Percentiles rank a stretch among this genome's conserved stretches.
Conservation (phyloP, 2,797 vertebrate genomes). For the Siniperca obscura region DNA sequence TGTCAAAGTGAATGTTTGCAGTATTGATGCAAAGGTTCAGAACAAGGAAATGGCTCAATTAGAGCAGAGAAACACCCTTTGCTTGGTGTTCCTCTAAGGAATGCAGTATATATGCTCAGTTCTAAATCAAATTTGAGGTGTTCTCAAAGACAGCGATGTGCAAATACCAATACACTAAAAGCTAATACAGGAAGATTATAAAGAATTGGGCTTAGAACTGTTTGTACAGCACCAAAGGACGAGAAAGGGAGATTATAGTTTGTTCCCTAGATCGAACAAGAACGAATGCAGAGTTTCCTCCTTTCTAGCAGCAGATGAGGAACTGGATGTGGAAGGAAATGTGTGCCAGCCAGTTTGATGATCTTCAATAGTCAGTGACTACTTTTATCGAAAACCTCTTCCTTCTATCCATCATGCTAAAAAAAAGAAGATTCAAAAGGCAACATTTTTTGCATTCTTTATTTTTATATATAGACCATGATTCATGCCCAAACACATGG, state of each 20-base stretch:
- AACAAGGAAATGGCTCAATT: slow-evolving; percentile 41
- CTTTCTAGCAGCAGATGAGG: neutral
- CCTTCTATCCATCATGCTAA: neutral
- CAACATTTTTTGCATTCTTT: neutral
- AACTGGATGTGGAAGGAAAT: neutral
- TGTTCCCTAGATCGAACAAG: neutral
- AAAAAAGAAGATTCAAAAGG: neutral
- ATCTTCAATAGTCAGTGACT: neutral
- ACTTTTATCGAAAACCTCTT: slow-evolving; percentile 2
- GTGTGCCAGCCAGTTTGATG: neutral
- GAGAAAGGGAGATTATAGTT: neutral
- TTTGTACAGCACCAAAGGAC: neutral
- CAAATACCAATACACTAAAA: neutral
- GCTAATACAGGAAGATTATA: neutral
- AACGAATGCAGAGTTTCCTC: neutral
- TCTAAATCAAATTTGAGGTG: neutral
- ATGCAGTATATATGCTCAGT: neutral
- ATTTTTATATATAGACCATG: neutral
- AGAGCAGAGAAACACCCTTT: slow-evolving; percentile 23
- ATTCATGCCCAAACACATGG: neutral
- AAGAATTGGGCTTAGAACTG: neutral
- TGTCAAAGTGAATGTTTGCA: slow-evolving; percentile 34
- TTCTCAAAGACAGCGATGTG: neutral
- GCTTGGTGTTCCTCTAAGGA: neutral
- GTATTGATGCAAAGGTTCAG: slow-evolving; percentile 41